Evolutionary conservation across 2,113 vertebrate species (phyloP).

Genomic region (Pristiophorus japonicus): DNA sequence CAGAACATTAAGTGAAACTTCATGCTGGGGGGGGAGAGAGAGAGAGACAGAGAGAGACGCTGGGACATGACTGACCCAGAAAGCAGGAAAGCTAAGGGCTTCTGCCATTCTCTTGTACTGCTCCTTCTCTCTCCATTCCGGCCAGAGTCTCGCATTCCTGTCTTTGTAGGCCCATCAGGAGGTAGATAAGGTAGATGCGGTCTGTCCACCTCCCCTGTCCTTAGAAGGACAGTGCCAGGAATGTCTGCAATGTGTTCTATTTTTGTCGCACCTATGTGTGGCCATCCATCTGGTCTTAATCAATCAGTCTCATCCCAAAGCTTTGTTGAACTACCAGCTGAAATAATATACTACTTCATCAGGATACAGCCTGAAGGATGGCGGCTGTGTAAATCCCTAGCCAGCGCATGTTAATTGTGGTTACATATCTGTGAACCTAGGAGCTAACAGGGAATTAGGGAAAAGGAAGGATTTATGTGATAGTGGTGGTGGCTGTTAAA

Average conservation of each 20-base stretch:
- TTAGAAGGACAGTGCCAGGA: constrained; percentile 67
- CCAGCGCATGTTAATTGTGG: constrained; percentile 54
- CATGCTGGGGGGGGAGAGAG: constrained; percentile 50
- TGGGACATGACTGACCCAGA: not conserved
- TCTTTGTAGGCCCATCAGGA: constrained; percentile 61
- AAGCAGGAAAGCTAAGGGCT: not conserved
- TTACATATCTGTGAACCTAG: constrained; percentile 58
- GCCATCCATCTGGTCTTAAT: constrained; percentile 89
- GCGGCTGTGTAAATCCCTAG: constrained; percentile 48
- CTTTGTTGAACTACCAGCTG: constrained; percentile 76
- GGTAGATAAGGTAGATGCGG: constrained; percentile 62
- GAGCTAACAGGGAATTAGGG: constrained; percentile 45
- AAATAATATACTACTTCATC: constrained; percentile 71
- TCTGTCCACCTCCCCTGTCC: constrained; percentile 58
- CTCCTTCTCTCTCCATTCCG: not conserved
- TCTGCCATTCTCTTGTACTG: not conserved
- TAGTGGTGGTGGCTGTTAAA: constrained; percentile 44
- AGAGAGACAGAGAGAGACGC: constrained; percentile 47
- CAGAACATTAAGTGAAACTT: constrained; percentile 53
- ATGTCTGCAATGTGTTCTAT: constrained; percentile 80
- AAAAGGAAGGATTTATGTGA: constrained; percentile 56
- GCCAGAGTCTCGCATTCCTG: constrained; percentile 54
- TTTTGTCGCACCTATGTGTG: constrained; percentile 77
- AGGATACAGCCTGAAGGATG: constrained; percentile 55
- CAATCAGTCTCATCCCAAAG: constrained; percentile 74